Evolutionary conservation across 2,797 vertebrate genomes (phyloP).

Genomic region (Halcyon leucocephala): DNA sequence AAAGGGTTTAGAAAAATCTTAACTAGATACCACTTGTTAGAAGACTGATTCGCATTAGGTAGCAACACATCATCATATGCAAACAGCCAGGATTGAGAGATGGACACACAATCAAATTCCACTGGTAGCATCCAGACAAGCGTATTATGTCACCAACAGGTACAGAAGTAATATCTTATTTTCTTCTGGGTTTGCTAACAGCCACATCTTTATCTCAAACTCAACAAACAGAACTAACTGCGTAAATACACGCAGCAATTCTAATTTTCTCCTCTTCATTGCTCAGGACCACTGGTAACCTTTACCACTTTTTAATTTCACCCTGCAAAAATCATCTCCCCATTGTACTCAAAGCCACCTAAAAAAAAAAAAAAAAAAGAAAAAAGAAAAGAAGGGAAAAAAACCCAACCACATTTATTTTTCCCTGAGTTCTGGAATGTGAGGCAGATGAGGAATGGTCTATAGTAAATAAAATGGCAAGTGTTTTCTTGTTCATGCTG

Average conservation of each 20-base stretch:
- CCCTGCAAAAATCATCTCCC: not conserved
- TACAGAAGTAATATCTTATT: not conserved
- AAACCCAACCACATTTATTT: not conserved
- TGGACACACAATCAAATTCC: not conserved
- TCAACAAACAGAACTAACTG: not conserved
- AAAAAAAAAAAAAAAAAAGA: not conserved
- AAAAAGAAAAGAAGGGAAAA: not conserved
- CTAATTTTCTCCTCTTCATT: not conserved
- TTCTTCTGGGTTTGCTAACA: not conserved
- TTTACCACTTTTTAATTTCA: not conserved
- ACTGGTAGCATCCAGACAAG: not conserved
- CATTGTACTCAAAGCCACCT: accelerated
- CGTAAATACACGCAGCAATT: accelerated
- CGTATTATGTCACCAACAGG: not conserved
- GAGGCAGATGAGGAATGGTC: not conserved
- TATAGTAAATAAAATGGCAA: not conserved
- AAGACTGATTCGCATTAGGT: not conserved
- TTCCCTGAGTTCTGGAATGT: accelerated
- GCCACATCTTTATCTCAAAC: not conserved
- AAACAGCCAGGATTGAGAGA: not conserved
- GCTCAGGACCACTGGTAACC: not conserved
- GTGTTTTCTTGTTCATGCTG: not conserved
- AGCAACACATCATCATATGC: not conserved
- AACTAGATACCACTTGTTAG: not conserved
- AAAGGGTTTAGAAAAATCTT: not conserved